These are phyloP conservation scores for Drosophila setosimentum DNA, from an alignment of 2,888 invertebrate species.

Conservation along the genomic window DNA sequence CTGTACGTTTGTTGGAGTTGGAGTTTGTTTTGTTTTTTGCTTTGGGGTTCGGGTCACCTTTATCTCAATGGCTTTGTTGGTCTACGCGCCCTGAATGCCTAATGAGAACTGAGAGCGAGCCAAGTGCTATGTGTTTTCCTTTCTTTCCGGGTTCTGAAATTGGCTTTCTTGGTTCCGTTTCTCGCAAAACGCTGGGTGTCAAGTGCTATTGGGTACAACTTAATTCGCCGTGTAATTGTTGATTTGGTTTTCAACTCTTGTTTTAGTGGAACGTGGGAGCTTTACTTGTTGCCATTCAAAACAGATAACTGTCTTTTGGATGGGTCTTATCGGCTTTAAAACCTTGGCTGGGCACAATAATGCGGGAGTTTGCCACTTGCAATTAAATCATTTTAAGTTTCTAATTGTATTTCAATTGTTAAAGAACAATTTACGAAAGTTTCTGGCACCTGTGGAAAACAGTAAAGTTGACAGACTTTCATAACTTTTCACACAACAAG, in stretches of 20 bases:
- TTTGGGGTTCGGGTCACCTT: slow-evolving; percentile 42
- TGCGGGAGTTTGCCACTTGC: slow-evolving; percentile 15
- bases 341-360: slow-evolving; percentile 1
- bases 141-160: slow-evolving; percentile 40
- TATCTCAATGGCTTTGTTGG: slow-evolving; percentile 63
- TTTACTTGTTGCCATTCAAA: slow-evolving; percentile 41
- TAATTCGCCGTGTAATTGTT: slow-evolving; percentile 66
- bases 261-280: slow-evolving; percentile 79
- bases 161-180: slow-evolving; percentile 21
- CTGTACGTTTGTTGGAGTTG: slow-evolving; percentile 24
- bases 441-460: not conserved
- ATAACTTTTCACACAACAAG: not conserved
- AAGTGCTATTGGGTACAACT: slow-evolving; percentile 49
- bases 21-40: slow-evolving; percentile 21
- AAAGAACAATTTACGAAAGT: not conserved
- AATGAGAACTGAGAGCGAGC: slow-evolving; percentile 53
- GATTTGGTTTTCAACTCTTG: slow-evolving; percentile 64
- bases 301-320: slow-evolving; percentile 42
- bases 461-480: rapidly evolving
- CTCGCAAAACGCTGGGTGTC: slow-evolving; percentile 30
- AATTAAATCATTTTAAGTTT: slow-evolving; percentile 1
- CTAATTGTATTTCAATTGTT: not conserved
- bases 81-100: slow-evolving; percentile 71
- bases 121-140: slow-evolving; percentile 28
- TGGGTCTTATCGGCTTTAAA: slow-evolving; percentile 40